phyloP scores from a whole-genome alignment of 2,113 vertebrate genomes.

The Emberiza fucata region DNA sequence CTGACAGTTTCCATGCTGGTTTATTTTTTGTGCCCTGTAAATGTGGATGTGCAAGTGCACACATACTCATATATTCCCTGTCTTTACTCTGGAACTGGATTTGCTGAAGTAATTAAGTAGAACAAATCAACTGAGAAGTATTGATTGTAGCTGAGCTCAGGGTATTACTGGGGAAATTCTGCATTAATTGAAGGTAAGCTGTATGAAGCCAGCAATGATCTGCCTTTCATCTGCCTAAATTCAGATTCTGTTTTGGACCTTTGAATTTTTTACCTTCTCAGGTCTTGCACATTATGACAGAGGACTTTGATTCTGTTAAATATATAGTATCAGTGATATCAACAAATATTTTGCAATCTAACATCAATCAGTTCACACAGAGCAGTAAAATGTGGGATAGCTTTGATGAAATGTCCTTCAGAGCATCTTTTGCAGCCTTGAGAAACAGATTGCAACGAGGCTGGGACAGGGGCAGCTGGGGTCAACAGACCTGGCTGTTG shows the following conservation, averaged over 20 bases:
- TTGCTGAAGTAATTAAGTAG: not conserved
- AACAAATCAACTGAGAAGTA: not conserved
- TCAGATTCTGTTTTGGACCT: not conserved
- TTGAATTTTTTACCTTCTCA: not conserved
- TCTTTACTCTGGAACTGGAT: not conserved
- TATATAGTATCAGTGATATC: rapidly evolving
- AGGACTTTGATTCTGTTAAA: not conserved
- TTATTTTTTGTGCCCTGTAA: not conserved
- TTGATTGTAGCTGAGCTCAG: not conserved
- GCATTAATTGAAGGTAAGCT: not conserved
- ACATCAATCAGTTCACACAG: not conserved
- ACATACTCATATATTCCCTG: not conserved
- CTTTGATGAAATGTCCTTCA: not conserved
- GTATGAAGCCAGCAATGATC: not conserved
- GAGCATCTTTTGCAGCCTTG: not conserved
- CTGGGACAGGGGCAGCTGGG: not conserved
- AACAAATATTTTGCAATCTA: not conserved
- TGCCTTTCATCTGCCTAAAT: not conserved
- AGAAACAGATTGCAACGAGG: rapidly evolving
- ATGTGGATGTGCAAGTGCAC: rapidly evolving
- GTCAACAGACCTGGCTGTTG: not conserved
- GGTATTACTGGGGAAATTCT: not conserved
- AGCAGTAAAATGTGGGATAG: not conserved
- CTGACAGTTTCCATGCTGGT: not conserved
- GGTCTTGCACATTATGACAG: not conserved